Evolutionary conservation across 2,888 invertebrate species (phyloP), one percentile per base, ranked within the genome.

Genomic region (Sturmia bella): DNA sequence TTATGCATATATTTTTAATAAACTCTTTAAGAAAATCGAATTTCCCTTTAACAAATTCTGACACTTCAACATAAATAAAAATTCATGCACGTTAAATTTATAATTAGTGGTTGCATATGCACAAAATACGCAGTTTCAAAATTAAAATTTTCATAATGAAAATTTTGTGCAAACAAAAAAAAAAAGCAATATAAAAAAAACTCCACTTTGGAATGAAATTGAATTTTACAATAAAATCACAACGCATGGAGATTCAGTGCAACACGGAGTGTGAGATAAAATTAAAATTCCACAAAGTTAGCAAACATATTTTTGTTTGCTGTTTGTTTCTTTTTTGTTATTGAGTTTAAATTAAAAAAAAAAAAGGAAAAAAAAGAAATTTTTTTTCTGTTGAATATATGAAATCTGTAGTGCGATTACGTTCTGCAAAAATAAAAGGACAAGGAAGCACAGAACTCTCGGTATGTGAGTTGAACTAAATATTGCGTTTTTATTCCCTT

Each of bases 211-310:
- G n/a, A 45, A 54, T 54, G 15, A 12, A 41, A 77, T 70, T 77
- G 21, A 52, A 52, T 52, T 56, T 64, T 64, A 72, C 32, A 57
- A 66, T 43, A 57, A 56, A 57, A 70, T 24, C 37, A 13, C 37
- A 27, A 48, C 17, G 41, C 5, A 24, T 19, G 21, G 12, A 52
- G 24, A n/a, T n/a, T 45, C 17, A 43, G 43, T 9, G 15, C 32
- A 17, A 7, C 59, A 45, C 50, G 9, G 27, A 17, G 41, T 61
- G 12, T 15, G 43, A 37, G 52, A 64, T 32, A 17, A 70, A 82
- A 78, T 78, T 82, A 70, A 82, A 82, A 82, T 82, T 82, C 77
- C 64, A 63, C 39, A 45, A 59, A 61, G 74, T 70, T 74, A 52
- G 73, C 52, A 64, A 73, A 69, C 68, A 81, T 56, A 69, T 56